Evolutionary conservation across 1,140 invertebrate species (phyloP), one percentile per base, ranked within the genome.

Genomic region (Brevipalpus yothersi): DNA sequence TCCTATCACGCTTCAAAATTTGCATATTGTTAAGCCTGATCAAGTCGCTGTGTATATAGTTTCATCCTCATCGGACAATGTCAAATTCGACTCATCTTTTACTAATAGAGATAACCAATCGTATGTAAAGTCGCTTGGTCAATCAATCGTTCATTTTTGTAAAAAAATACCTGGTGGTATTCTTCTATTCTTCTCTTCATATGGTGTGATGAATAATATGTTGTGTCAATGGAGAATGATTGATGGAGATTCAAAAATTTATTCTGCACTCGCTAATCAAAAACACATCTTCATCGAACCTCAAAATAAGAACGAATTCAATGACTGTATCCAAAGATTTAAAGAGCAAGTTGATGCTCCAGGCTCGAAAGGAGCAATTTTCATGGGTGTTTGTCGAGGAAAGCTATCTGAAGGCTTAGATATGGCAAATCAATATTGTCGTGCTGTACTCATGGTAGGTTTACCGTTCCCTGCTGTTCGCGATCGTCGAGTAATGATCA

Each of bases 131-230:
- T 86, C 86, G 1, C 72, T 95, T 62, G 91, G 89, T 7, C 75
- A 80, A 66, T 81, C 84, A 3, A 78, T 94, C 43, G 69, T 81
- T 21, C 88, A 90, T 72, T 80, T 92, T 61, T 78, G 78, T 12
- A 73, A 83, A 56, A 75, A 87, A 10, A 80, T 94, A 23, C 94
- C 94, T n/a, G 79, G 91, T 75, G 94, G 94, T 10, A 67, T 98
- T 15, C 72, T 99, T 53, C 79, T 98, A 21, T 98, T 99, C 70
- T 99, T 97, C 68, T 87, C 93, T 4, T 97, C 93, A 0, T 98
- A 98, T 73, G 79, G 83, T 15, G 80, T 92, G 54, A 81, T 98
- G 78, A 79, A 80, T 53, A 79, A 79, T 63, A 88, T 83, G 67
- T 76, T 80, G 66, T 3, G 53, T 31, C 17, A 17, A 9, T 62